A percentile compares a stretch with the other conserved stretches of the same genome.
These are phyloP conservation scores for Mythimna pallens DNA, from an alignment of 2,888 invertebrate genomes.

Conservation along the genomic window DNA sequence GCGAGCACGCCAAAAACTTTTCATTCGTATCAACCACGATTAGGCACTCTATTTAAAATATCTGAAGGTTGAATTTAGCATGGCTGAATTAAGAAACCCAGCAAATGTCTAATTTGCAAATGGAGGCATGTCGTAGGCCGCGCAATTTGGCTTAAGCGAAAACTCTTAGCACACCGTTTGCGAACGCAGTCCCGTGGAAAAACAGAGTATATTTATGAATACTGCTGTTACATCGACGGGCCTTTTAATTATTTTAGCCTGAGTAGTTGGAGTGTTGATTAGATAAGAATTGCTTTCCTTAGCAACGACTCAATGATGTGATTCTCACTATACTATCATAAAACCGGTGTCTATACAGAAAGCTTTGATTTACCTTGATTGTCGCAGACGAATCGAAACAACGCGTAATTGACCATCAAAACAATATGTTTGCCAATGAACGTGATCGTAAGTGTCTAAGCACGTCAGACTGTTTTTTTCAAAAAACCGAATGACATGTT, in stretches of 20 bases:
- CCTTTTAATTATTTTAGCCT: conserved; percentile 49
- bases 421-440: no score
- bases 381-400: no score
- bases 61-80: conserved; percentile 60
- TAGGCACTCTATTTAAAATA: conserved; percentile 43
- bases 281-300: conserved; percentile 2
- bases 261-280: conserved; percentile 46
- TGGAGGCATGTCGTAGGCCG: conserved; percentile 87
- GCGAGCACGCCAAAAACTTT: conserved; percentile 62
- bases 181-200: conserved; percentile 75
- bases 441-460: no score
- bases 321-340: not conserved
- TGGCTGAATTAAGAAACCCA: conserved; percentile 61
- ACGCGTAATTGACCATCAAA: no score
- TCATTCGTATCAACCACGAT: conserved; percentile 1
- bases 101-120: conserved; percentile 87
- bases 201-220: conserved; percentile 69
- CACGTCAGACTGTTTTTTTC: no score
- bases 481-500: no score
- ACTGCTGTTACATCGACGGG: conserved; percentile 53
- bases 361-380: not conserved
- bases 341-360: no score
- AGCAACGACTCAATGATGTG: not conserved
- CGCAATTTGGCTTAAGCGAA: conserved; percentile 87
- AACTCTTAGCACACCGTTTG: conserved; percentile 80